phyloP scores from a whole-genome alignment of 2,888 invertebrate species.

The Papilio elwesi region DNA sequence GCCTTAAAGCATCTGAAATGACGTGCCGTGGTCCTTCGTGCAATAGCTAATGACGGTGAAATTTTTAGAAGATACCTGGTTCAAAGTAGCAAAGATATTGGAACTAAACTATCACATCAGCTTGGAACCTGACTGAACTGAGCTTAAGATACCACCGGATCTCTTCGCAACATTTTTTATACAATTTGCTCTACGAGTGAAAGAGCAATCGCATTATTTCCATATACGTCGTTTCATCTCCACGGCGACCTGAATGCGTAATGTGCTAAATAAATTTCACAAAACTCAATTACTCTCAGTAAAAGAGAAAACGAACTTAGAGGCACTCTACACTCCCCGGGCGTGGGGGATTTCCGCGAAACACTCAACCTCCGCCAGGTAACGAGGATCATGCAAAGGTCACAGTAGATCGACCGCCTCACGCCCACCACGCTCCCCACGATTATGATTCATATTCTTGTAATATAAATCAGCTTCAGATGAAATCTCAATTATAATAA shows the following conservation, averaged over 20 bases:
- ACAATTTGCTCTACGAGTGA: neutral
- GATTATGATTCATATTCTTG: neutral
- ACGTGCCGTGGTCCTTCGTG: too few species aligned
- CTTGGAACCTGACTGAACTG: too few species aligned
- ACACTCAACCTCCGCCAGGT: conserved; percentile 3
- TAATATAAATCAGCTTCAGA: neutral
- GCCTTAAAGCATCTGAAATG: too few species aligned
- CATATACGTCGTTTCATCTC: neutral
- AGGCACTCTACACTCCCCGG: conserved; percentile 5
- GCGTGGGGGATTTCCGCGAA: conserved; percentile 4
- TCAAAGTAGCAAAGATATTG: too few species aligned
- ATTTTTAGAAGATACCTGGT: too few species aligned
- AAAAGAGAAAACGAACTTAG: conserved; percentile 18
- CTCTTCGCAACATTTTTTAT: neutral
- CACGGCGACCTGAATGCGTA: conserved; percentile 14
- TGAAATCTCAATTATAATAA: neutral
- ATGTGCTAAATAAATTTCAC: conserved; percentile 17
- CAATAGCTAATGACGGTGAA: too few species aligned
- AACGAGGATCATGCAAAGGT: conserved; percentile 25
- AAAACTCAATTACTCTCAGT: neutral
- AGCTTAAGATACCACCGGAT: too few species aligned
- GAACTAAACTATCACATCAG: too few species aligned
- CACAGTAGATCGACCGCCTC: conserved; percentile 10
- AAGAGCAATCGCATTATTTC: conserved; percentile 2
- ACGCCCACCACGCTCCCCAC: conserved; percentile 19